These are phyloP conservation scores for Ahaetulla prasina DNA, from an alignment of 2,113 vertebrate species.

Conservation along the genomic window DNA sequence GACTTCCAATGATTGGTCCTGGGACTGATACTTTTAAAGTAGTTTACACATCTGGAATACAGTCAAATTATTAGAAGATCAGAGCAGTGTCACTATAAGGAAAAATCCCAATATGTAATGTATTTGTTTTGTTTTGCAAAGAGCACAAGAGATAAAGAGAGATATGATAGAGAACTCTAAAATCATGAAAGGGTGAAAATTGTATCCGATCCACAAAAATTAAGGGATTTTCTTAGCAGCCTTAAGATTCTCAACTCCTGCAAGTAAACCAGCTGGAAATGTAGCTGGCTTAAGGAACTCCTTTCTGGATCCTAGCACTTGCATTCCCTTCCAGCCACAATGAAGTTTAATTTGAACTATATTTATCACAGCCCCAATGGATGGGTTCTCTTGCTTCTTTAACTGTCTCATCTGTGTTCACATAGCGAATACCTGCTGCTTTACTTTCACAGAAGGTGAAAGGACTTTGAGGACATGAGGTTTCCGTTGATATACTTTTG, in stretches of 20 bases:
- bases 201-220: neutral
- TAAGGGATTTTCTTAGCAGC: neutral
- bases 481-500: neutral
- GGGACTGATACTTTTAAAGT: too few relatives aligned
- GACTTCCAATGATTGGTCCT: too few relatives aligned
- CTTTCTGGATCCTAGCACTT: neutral
- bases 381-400: neutral
- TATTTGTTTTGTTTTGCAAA: neutral
- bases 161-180: neutral
- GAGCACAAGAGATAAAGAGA: neutral
- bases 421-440: neutral
- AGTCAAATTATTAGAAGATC: neutral
- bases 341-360: neutral
- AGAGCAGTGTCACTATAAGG: neutral
- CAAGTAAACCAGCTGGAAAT: neutral
- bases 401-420: neutral
- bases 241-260: neutral
- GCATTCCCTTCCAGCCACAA: neutral
- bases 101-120: neutral
- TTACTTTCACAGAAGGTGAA: neutral
- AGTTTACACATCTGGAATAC: neutral
- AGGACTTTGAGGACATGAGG: neutral
- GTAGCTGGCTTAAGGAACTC: neutral
- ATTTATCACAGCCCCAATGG: neutral
- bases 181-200: neutral